phyloP scores from a whole-genome alignment of 1,140 invertebrate genomes.

The Caerostris darwini region DNA sequence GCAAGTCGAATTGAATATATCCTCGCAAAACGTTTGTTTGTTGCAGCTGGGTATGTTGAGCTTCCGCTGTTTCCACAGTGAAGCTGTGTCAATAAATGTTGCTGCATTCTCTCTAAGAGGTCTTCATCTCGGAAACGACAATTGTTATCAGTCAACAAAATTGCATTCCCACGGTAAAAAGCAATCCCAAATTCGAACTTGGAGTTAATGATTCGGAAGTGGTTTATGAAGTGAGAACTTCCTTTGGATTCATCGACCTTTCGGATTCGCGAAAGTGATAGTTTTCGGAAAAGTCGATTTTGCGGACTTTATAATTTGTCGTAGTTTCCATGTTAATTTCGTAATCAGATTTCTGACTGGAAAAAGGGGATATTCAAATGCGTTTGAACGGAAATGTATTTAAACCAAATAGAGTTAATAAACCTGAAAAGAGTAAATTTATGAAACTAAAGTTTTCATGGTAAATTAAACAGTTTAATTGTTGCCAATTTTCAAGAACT shows the following conservation, averaged over 20 bases:
- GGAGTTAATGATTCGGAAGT: constrained; percentile 48
- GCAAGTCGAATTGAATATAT: constrained; percentile 36
- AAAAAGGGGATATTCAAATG: not conserved
- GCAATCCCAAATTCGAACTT: not conserved
- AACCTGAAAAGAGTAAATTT: too few species aligned
- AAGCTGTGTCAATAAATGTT: constrained; percentile 53
- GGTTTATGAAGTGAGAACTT: constrained; percentile 37
- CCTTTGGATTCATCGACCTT: constrained; percentile 19
- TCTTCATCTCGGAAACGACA: constrained; percentile 47
- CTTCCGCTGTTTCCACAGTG: constrained; percentile 19
- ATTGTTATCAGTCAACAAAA: constrained; percentile 62
- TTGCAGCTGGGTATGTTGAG: constrained; percentile 39
- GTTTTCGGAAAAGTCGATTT: constrained; percentile 8
- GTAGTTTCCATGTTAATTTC: not conserved
- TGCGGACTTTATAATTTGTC: not conserved
- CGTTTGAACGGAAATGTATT: too few species aligned
- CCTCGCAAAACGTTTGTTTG: constrained; percentile 36
- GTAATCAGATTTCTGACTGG: not conserved
- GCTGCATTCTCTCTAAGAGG: constrained; percentile 28
- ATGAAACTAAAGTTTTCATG: too few species aligned
- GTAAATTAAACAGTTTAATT: too few species aligned
- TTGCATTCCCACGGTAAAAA: constrained; percentile 32
- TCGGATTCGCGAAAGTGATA: constrained; percentile 4
- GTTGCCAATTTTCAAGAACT: too few species aligned
- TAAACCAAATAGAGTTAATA: too few species aligned